Conservation (phyloP, 2,113 vertebrate genomes). For the Lepisosteus oculatus region DNA sequence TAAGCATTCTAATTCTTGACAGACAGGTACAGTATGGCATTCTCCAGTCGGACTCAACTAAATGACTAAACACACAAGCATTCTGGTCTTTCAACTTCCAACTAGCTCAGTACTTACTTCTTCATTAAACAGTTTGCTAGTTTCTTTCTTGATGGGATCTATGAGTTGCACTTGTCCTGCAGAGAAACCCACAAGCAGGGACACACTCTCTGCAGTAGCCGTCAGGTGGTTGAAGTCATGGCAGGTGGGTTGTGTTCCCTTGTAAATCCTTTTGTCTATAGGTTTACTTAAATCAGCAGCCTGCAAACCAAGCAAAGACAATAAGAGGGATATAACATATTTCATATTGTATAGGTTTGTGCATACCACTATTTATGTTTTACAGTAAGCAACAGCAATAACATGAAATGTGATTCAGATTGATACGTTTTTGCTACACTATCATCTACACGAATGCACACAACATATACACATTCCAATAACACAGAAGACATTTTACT, state of each 20-base stretch:
- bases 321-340: background rate
- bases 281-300: constrained; percentile 98
- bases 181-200: constrained; percentile 96
- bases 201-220: constrained; percentile 95
- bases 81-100: too few relatives aligned
- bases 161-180: constrained; percentile 98
- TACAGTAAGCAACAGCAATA: too few relatives aligned
- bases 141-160: constrained; percentile 99
- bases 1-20: too few relatives aligned
- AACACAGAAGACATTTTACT: too few relatives aligned
- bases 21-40: too few relatives aligned
- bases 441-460: too few relatives aligned
- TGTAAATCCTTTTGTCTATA: constrained; percentile 99
- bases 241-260: constrained; percentile 98
- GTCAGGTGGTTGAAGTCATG: constrained; percentile 98
- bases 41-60: too few relatives aligned
- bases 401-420: too few relatives aligned
- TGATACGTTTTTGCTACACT: too few relatives aligned
- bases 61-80: too few relatives aligned
- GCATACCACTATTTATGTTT: too few relatives aligned
- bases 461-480: too few relatives aligned
- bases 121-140: constrained; percentile 99
- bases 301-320: constrained; percentile 65
- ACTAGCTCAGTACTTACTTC: constrained; percentile 75
- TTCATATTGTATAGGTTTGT: background rate